A percentile compares a stretch with the other conserved stretches of the same genome.
phyloP scores from a whole-genome alignment of 1,140 invertebrate genomes.

The Onthophagus taurus region DNA sequence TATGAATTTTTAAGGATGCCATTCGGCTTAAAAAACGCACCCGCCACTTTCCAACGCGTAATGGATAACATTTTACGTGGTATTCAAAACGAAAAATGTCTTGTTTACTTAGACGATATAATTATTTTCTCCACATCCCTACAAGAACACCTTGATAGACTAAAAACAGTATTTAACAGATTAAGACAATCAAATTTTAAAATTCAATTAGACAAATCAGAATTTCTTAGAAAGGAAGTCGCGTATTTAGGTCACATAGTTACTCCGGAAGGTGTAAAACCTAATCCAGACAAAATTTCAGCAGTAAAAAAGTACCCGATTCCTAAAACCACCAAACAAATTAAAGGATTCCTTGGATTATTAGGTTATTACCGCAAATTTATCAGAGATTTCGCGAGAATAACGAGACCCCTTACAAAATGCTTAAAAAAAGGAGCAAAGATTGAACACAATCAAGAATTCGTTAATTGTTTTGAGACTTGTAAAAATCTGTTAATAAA shows the following conservation, averaged over 20 bases:
- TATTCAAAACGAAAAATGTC: conserved; percentile 24
- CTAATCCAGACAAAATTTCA: conserved; percentile 15
- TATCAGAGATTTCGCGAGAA: conserved; percentile 25
- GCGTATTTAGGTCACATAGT: conserved; percentile 15
- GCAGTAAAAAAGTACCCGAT: conserved; percentile 18
- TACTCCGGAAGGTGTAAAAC: conserved; percentile 15
- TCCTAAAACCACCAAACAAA: conserved; percentile 17
- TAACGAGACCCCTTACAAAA: conserved; percentile 32
- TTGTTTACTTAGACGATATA: conserved; percentile 34
- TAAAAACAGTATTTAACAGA: conserved; percentile 18
- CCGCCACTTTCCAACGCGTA: conserved; percentile 36
- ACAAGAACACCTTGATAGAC: conserved; percentile 19
- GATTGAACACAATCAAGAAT: conserved; percentile 2
- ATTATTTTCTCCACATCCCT: conserved; percentile 21
- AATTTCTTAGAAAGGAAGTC: conserved; percentile 20
- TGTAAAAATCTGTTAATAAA: conserved; percentile 9
- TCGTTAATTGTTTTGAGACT: conserved; percentile 2
- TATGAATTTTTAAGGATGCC: conserved; percentile 34
- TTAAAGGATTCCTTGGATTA: conserved; percentile 18
- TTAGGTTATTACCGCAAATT: conserved; percentile 19
- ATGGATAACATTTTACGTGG: conserved; percentile 35
- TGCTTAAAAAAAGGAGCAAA: conserved; percentile 30
- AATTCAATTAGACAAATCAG: conserved; percentile 24
- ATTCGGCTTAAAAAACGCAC: conserved; percentile 36
- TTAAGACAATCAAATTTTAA: conserved; percentile 20